Conservation (phyloP, 2,888 invertebrate genomes). For the Ceramica pisi region DNA sequence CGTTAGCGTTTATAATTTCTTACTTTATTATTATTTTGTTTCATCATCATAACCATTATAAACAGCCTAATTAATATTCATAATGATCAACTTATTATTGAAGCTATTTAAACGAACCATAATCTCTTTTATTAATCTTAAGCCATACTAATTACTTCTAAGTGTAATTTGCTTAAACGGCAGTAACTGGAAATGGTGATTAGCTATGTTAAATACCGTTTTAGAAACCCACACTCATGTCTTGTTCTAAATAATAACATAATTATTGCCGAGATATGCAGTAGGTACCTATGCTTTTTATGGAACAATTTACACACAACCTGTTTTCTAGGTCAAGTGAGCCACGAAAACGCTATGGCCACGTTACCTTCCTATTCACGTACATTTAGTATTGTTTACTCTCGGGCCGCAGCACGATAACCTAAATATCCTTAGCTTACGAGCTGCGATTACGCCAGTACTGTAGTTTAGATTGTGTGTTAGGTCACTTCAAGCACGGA, state of each 20-base stretch:
- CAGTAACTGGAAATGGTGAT: conserved; percentile 27
- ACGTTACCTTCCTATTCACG: conserved; percentile 36
- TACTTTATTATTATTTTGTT: background rate
- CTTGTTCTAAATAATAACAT: conserved; percentile 32
- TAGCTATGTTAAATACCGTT: conserved; percentile 34
- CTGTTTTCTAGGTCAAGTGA: conserved; percentile 67
- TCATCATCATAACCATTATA: background rate
- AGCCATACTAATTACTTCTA: conserved; percentile 9
- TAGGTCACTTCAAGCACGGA: conserved; percentile 40
- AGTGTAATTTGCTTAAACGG: conserved; percentile 14
- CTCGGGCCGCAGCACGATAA: conserved; percentile 46
- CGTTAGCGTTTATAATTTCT: background rate
- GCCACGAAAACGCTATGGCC: conserved; percentile 57
- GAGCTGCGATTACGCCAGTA: conserved; percentile 40
- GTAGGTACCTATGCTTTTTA: conserved; percentile 43
- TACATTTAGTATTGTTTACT: conserved; percentile 60
- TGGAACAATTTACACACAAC: conserved; percentile 54
- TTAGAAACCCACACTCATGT: conserved; percentile 29
- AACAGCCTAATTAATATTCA: conserved; percentile 9
- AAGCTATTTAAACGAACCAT: conserved; percentile 15
- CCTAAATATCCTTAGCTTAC: conserved; percentile 56
- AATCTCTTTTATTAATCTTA: conserved; percentile 1
- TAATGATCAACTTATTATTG: conserved; percentile 4
- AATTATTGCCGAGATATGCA: conserved; percentile 35
- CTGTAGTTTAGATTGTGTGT: conserved; percentile 39